Evolutionary conservation across 1,140 invertebrate species (phyloP).

Genomic region (Mesaphorura yosii): DNA sequence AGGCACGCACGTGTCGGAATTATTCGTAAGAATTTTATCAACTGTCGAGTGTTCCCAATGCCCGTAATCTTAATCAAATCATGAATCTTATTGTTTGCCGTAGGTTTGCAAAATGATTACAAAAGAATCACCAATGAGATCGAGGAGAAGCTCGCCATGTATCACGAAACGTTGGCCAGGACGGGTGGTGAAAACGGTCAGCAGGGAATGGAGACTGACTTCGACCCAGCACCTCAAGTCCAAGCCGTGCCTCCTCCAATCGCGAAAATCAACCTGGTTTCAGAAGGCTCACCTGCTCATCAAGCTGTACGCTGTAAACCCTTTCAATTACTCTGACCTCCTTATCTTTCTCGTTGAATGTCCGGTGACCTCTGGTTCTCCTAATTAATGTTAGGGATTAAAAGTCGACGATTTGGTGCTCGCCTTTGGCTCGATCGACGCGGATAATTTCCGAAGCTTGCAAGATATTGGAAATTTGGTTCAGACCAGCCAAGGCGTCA

Average conservation of each 20-base stretch:
- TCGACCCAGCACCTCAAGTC: not conserved
- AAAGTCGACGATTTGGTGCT: slow-evolving; percentile 57
- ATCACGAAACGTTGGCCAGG: slow-evolving; percentile 34
- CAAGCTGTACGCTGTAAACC: slow-evolving; percentile 53
- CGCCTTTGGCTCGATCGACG: slow-evolving; percentile 70
- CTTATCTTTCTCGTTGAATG: not conserved
- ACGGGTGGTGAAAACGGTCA: not conserved
- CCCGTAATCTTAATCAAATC: too few relatives aligned
- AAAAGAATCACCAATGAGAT: slow-evolving; percentile 74
- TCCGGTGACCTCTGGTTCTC: slow-evolving; percentile 7
- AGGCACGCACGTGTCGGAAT: slow-evolving; percentile 72
- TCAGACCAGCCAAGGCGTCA: slow-evolving; percentile 54
- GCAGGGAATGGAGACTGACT: slow-evolving; percentile 14
- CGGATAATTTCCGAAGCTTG: slow-evolving; percentile 57
- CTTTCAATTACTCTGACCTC: not conserved
- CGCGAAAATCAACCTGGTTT: slow-evolving; percentile 59
- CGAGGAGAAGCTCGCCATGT: slow-evolving; percentile 54
- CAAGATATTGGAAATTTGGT: slow-evolving; percentile 55
- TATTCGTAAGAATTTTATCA: slow-evolving; percentile 54
- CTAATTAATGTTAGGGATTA: slow-evolving; percentile 53
- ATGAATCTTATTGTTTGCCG: too few relatives aligned
- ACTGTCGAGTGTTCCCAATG: too few relatives aligned
- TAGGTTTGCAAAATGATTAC: slow-evolving; percentile 82
- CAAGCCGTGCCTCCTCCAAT: slow-evolving; percentile 41
- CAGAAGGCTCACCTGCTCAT: slow-evolving; percentile 64